Base-by-base conservation (phyloP, 2,113 vertebrate genomes). In the Pitta sordida region DNA sequence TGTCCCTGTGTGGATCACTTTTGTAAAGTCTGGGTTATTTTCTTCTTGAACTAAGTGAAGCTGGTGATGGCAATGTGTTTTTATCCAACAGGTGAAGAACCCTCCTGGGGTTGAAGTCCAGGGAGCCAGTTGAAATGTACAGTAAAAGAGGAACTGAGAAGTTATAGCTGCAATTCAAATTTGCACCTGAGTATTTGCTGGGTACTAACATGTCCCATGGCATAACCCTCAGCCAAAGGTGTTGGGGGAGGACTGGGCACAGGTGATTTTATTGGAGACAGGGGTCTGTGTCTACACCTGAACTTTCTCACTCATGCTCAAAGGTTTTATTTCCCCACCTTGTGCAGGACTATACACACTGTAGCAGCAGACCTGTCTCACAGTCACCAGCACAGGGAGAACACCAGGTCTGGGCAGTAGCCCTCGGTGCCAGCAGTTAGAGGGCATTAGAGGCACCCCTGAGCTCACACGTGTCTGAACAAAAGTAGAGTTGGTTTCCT, bases 171-270 rank as follows among this genome's bases (percentile, higher is more conserved):
- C 63, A 63, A 13, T 64, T 59, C 10, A 11, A 36, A 51, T 76
- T 79, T 53, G 29, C 17, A 30, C 10, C 34, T 49, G 24, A 29
- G 34, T 58, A 37, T 76, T 93, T 58, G 24, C 70, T n/a, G 18
- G 29, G 21, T 8, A 53, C 68, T 34, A 27, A 37, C 23, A 14
- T 34, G 37, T 70, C 51, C 64, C 19, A 4, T 29, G 36, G 22
- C 23, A 6, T 5, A 30, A 36, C 11, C n/a, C 27, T 58, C 46
- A 85, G 51, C 20, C 0, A 0, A 46, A 32, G 26, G 26, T 17
- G 5, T 64, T 7, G 5, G 32, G 13, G 6, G 17, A 64, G 16
- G 39, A 16, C 55, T 65, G 55, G 36, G 46, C 65, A 48, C 20
- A 5, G 55, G 3, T 15, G 55, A 24, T 41, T 85, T 15, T 10